Conservation (phyloP, 1,140 invertebrate genomes). For the Aphis gossypii region DNA sequence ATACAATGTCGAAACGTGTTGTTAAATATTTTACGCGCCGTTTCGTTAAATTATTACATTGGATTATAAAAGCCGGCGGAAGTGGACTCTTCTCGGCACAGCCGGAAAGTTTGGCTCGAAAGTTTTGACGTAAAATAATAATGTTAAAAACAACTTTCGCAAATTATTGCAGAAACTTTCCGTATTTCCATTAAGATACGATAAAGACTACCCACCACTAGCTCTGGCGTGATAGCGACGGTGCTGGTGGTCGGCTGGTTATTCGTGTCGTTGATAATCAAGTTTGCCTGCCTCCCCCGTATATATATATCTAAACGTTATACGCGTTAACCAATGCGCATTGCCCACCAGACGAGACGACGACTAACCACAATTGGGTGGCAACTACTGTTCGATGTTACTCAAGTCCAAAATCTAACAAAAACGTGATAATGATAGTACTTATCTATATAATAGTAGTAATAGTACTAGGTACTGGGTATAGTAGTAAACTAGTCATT, state of each 20-base stretch:
- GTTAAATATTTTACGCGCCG: conserved; percentile 54
- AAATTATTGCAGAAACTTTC: conserved; percentile 57
- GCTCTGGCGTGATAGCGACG: not conserved
- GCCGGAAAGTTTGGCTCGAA: conserved; percentile 34
- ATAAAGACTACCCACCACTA: conserved; percentile 31
- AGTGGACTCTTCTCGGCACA: not conserved
- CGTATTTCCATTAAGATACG: conserved; percentile 50
- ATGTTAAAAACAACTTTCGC: conserved; percentile 56
- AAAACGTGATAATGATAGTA: no score
- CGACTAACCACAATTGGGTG: not conserved
- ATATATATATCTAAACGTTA: not conserved
- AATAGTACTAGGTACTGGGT: no score
- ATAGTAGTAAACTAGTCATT: not conserved
- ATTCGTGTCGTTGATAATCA: conserved; percentile 41
- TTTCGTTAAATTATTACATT: conserved; percentile 53
- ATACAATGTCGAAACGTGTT: conserved; percentile 50
- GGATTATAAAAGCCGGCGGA: conserved; percentile 29
- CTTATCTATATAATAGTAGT: no score
- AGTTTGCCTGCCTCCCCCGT: not conserved
- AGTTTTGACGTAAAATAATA: conserved; percentile 57
- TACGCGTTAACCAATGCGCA: not conserved
- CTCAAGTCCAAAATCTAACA: not conserved
- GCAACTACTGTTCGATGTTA: no score
- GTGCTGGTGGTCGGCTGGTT: conserved; percentile 22
- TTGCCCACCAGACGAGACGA: not conserved